Base-by-base conservation (phyloP, 2,888 invertebrate genomes). In the Limnephilus marmoratus region DNA sequence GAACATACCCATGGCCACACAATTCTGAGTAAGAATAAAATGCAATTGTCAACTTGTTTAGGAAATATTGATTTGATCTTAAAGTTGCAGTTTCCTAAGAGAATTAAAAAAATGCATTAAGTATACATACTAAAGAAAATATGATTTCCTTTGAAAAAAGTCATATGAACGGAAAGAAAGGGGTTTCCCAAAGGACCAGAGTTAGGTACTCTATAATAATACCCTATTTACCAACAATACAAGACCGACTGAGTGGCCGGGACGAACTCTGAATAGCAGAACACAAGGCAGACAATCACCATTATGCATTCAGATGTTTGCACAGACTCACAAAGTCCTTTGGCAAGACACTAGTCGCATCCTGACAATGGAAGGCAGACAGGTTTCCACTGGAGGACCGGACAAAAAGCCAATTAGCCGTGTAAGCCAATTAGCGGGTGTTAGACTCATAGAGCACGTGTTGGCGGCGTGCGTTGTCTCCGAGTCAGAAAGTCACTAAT, bases 351-450 rank as follows among this genome's bases (percentile, higher is more conserved):
- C 68, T 24, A 68, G 68, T 68, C 68, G 49, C 45, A 45, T n/a
- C 41, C 82, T 85, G 18, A 68, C 68, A 68, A 68, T 68, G 68
- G 68, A n/a, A 9, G 68, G 68, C 68, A 68, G 24, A 68, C 68
- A 68, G 68, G 24, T 68, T 24, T 24, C 68, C 68, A 68, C 18
- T 68, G 68, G 68, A 82, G 82, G 82, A 34, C 34, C 13, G 83
- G 29, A 86, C 86, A 86, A 86, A 86, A 86, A 86, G 86, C 86
- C 86, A 86, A 86, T 86, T 86, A 86, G 86, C 49, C 86, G 49
- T 29, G 49, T 45, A 45, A 86, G 86, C 86, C 86, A 86, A 86
- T 86, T 86, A 86, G 86, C 86, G n/a, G 3, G 34, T 49, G 86
- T 86, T 45, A 15, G n/a, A 37, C 41, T 41, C 37, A 83, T 31